Conservation (phyloP, 2,113 vertebrate species). For the Sula dactylatra region DNA sequence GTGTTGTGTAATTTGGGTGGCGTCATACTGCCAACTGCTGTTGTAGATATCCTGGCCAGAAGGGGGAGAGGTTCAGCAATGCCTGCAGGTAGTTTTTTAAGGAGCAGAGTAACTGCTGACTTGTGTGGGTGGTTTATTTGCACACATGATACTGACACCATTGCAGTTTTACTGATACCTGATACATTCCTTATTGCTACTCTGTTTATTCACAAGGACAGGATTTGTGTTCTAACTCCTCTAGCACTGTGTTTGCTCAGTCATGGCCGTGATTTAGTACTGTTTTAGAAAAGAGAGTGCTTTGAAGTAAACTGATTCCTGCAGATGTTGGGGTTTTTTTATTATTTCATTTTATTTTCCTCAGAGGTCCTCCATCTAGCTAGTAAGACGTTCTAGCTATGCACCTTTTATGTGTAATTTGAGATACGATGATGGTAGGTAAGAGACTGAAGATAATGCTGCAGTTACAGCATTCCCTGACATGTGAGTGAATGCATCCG, state of each 20-base stretch:
- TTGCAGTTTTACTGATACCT: not conserved
- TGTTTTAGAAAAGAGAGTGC: not conserved
- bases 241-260: not conserved
- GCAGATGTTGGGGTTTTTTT: not conserved
- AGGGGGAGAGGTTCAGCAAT: not conserved
- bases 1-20: not conserved
- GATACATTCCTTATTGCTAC: not conserved
- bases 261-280: not conserved
- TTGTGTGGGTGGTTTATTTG: not conserved
- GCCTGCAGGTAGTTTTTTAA: not conserved
- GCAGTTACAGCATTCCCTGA: not conserved
- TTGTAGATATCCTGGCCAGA: not conserved
- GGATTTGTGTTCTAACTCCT: not conserved
- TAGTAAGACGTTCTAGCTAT: not conserved
- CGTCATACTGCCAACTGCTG: not conserved
- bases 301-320: not conserved
- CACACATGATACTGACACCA: not conserved
- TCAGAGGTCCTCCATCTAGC: not conserved
- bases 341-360: not conserved
- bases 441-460: not conserved
- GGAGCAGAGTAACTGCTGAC: not conserved
- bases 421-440: fast-evolving
- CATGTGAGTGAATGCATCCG: not conserved
- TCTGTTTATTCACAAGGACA: not conserved
- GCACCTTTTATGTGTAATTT: not conserved